A percentile compares a stretch with the other conserved stretches of the same genome.
Conservation (phyloP, 64 coral and sea anemone genomes). For the Stichodactyla mertensii region DNA sequence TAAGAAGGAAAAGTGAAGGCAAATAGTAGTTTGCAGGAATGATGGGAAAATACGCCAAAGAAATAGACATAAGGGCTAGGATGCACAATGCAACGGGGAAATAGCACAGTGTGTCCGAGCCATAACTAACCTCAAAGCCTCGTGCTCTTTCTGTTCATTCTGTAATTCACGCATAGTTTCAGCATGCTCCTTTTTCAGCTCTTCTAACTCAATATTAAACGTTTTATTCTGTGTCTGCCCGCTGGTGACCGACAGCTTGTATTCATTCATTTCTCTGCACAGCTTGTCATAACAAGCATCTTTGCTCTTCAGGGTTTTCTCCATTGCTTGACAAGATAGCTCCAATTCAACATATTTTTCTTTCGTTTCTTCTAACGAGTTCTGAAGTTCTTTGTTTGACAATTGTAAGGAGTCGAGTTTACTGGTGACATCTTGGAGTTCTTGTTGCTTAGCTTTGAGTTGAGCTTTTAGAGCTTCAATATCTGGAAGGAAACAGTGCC, state of each 20-base stretch:
- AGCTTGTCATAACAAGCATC: constrained; percentile 3
- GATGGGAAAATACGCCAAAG: no score
- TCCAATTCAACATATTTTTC: background rate
- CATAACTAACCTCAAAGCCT: constrained; percentile 9
- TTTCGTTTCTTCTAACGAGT: background rate
- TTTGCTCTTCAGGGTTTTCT: background rate
- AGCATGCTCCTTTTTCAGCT: constrained; percentile 7
- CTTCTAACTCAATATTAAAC: constrained; percentile 30
- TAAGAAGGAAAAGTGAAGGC: no score
- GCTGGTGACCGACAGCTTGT: background rate
- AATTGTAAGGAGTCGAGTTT: background rate
- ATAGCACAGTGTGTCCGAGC: no score
- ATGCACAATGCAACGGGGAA: no score
- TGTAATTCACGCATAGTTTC: constrained; percentile 21
- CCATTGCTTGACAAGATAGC: background rate
- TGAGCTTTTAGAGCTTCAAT: background rate
- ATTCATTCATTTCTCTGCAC: background rate
- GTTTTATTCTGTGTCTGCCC: background rate
- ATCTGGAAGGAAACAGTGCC: background rate
- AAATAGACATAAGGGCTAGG: no score
- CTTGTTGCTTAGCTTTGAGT: background rate
- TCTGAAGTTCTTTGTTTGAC: background rate
- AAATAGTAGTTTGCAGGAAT: no score
- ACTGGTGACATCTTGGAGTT: background rate
- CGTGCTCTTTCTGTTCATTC: constrained; percentile 20